Evolutionary conservation across 1,140 invertebrate species (phyloP).

Genomic region (Achatina immaculata): DNA sequence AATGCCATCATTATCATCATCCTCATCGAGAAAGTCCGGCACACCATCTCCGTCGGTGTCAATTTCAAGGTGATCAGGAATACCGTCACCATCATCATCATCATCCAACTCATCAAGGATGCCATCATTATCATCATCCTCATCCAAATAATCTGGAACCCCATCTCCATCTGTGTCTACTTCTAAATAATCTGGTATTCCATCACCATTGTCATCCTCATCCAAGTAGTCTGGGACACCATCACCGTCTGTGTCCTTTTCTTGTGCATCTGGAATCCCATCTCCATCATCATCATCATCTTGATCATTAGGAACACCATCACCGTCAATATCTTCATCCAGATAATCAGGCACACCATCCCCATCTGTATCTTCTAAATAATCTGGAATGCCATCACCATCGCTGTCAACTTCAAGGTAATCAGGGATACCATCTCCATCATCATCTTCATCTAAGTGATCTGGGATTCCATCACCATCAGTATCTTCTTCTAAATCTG

Average conservation of each 20-base stretch:
- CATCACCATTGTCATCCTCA: conserved; percentile 61
- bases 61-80: conserved; percentile 59
- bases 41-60: conserved; percentile 65
- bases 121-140: conserved; percentile 54
- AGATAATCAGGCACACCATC: conserved; percentile 61
- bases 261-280: conserved; percentile 51
- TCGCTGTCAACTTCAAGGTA: conserved; percentile 55
- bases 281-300: conserved; percentile 57
- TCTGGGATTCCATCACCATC: conserved; percentile 62
- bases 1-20: conserved; percentile 59
- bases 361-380: conserved; percentile 55
- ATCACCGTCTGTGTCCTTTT: conserved; percentile 55
- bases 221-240: conserved; percentile 55
- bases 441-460: conserved; percentile 48
- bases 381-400: conserved; percentile 65
- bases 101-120: conserved; percentile 51
- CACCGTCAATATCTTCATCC: conserved; percentile 57
- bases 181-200: conserved; percentile 60
- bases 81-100: conserved; percentile 63
- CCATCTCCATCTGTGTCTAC: conserved; percentile 60
- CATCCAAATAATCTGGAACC: conserved; percentile 58
- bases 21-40: conserved; percentile 57
- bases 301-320: conserved; percentile 60
- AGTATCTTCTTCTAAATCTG: too few relatives aligned
- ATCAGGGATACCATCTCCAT: conserved; percentile 62